Percentiles rank a stretch among this genome's conserved stretches.
phyloP scores from a whole-genome alignment of 2,113 vertebrate species.

The Mesembrinibis cayennensis region DNA sequence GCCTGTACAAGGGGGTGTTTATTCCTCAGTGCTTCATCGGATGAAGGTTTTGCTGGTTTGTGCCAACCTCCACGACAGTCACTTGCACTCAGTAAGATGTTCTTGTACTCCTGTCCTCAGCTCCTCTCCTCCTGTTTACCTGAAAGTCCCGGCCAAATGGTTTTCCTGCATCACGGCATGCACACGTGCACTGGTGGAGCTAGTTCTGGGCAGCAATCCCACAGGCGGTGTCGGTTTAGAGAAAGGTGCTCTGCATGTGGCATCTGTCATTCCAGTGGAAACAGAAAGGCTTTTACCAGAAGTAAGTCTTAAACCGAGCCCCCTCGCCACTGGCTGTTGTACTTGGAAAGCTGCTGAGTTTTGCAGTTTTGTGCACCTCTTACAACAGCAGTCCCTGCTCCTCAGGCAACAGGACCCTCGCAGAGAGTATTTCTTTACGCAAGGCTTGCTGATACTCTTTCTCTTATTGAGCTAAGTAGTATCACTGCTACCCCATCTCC shows the following conservation, averaged over 20 bases:
- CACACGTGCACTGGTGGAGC: neutral
- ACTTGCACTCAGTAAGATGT: neutral
- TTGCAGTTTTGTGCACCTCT: neutral
- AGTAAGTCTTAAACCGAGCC: neutral
- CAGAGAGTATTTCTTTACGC: neutral
- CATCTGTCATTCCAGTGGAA: neutral
- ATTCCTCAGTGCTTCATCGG: neutral
- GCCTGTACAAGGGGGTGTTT: neutral
- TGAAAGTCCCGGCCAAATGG: neutral
- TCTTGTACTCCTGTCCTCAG: neutral
- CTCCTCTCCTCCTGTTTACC: neutral
- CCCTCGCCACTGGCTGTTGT: neutral
- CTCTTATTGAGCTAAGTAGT: neutral
- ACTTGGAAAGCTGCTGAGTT: neutral
- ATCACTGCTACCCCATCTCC: neutral
- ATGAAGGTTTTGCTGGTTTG: neutral
- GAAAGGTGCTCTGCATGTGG: neutral
- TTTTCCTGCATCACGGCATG: neutral
- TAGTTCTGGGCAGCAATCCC: neutral
- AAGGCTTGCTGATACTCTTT: neutral
- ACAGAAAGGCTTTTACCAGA: neutral
- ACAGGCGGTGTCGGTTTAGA: fast-evolving
- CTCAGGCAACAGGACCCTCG: neutral
- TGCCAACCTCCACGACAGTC: neutral
- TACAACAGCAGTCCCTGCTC: neutral